phyloP scores from a whole-genome alignment of 2,797 vertebrate genomes.

The Erethizon dorsatum region DNA sequence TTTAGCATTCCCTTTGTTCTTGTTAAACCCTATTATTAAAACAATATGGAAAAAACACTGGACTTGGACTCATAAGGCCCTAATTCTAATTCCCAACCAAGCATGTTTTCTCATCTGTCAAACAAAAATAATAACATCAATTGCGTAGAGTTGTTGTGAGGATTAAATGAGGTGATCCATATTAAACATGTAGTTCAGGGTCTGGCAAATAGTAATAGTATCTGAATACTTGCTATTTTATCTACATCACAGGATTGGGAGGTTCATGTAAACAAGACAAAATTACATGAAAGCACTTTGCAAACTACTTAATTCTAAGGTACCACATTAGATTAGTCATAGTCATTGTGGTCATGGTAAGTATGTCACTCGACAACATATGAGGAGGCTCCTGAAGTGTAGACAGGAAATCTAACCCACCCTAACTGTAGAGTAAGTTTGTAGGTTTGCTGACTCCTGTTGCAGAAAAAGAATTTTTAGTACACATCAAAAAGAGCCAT shows the following conservation, averaged over 20 bases:
- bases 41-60: constrained; percentile 70
- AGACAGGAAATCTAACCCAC: not conserved
- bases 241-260: not conserved
- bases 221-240: constrained; percentile 38
- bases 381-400: not conserved
- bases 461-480: not conserved
- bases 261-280: not conserved
- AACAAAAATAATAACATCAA: constrained; percentile 46
- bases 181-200: not conserved
- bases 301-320: constrained; percentile 38
- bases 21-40: constrained; percentile 78
- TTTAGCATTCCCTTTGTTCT: constrained; percentile 79
- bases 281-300: constrained; percentile 20
- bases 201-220: not conserved
- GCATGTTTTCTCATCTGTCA: constrained; percentile 60
- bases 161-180: constrained; percentile 48
- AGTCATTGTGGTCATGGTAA: not conserved
- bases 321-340: not conserved
- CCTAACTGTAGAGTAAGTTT: not conserved
- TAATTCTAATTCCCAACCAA: constrained; percentile 51
- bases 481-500: not conserved
- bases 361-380: not conserved
- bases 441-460: not conserved
- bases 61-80: constrained; percentile 28
- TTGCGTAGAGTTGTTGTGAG: not conserved